Percentiles rank a stretch among this genome's conserved stretches.
Conservation (phyloP, 2,888 invertebrate species). For the Parasteatoda lunata region DNA sequence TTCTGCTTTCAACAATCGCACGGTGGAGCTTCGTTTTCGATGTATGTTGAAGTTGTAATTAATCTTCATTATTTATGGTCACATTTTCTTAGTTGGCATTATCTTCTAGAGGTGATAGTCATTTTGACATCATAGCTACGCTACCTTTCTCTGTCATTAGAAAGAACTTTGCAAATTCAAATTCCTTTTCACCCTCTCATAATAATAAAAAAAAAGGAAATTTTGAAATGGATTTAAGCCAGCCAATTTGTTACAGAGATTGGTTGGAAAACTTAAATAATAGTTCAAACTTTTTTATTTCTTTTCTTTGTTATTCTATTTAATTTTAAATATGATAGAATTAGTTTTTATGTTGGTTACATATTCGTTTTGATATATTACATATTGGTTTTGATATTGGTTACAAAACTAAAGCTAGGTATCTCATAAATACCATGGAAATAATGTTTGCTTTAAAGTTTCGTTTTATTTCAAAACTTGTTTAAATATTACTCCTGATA, state of each 20-base stretch:
- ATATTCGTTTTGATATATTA: too few relatives aligned
- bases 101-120: constrained; percentile 46
- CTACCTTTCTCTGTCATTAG: neutral
- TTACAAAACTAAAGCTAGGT: too few relatives aligned
- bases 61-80: constrained; percentile 64
- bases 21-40: constrained; percentile 33
- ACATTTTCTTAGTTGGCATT: constrained; percentile 33
- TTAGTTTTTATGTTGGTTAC: too few relatives aligned
- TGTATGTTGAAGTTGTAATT: constrained; percentile 54
- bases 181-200: neutral
- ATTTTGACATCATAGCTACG: constrained; percentile 46
- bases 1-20: constrained; percentile 31
- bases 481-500: too few relatives aligned
- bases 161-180: neutral
- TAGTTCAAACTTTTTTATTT: too few relatives aligned
- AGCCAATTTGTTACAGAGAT: neutral
- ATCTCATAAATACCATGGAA: too few relatives aligned
- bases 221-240: neutral
- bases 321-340: too few relatives aligned
- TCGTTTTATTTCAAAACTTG: too few relatives aligned
- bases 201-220: neutral
- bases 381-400: too few relatives aligned
- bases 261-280: neutral
- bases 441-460: too few relatives aligned
- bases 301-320: neutral